phyloP scores from a whole-genome alignment of 1,140 invertebrate genomes.

The Camponotus pennsylvanicus region DNA sequence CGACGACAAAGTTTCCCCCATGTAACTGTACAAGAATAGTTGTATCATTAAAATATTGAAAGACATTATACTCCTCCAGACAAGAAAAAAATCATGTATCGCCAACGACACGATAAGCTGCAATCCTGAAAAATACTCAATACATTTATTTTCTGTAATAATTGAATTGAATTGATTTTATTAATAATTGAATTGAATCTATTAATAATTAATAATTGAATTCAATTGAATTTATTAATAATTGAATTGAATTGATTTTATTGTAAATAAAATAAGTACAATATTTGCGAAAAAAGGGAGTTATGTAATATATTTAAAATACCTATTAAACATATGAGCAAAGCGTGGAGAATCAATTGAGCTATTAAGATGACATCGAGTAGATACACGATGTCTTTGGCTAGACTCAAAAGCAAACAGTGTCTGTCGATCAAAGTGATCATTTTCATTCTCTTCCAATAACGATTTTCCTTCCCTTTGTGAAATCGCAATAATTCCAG shows the following conservation, averaged over 20 bases:
- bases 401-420: constrained; percentile 25
- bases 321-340: constrained; percentile 65
- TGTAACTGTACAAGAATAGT: constrained; percentile 23
- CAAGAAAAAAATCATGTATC: not conserved
- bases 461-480: not conserved
- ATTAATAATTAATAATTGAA: too few relatives aligned
- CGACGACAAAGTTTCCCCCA: not conserved
- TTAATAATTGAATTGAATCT: too few relatives aligned
- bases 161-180: too few relatives aligned
- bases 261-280: not conserved
- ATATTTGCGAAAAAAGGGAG: not conserved
- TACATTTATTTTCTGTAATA: not conserved
- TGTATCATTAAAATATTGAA: constrained; percentile 28
- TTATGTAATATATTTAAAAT: not conserved
- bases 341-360: constrained; percentile 21
- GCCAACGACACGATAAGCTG: constrained; percentile 2
- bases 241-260: not conserved
- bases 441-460: constrained; percentile 45
- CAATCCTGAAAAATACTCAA: constrained; percentile 41
- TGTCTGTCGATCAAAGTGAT: not conserved
- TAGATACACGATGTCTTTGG: not conserved
- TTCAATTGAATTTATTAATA: too few relatives aligned
- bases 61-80: not conserved
- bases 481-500: constrained; percentile 14
- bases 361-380: constrained; percentile 25